Evolutionary conservation across 2,888 invertebrate species (phyloP).

Genomic region (Eilema caniola): DNA sequence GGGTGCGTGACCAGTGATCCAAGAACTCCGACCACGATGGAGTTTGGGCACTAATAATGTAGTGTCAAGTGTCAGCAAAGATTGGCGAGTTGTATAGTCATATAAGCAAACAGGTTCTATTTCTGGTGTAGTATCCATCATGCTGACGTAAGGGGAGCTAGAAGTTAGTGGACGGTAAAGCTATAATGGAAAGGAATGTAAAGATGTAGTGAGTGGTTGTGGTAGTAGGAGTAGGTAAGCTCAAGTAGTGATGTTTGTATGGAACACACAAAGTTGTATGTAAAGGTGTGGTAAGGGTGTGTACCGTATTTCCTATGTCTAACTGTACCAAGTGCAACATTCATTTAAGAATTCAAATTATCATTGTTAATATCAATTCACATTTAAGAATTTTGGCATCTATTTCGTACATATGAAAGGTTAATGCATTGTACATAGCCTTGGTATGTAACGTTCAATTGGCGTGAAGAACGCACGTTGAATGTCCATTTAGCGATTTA

Average conservation of each 20-base stretch:
- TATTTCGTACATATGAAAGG: background rate
- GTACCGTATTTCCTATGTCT: too few relatives aligned
- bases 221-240: background rate
- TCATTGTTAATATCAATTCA: too few relatives aligned
- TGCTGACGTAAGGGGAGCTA: conserved; percentile 31
- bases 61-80: conserved; percentile 43
- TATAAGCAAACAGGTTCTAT: conserved; percentile 51
- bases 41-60: conserved; percentile 23
- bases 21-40: conserved; percentile 35
- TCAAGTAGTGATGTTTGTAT: background rate
- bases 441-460: too few relatives aligned
- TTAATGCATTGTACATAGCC: too few relatives aligned
- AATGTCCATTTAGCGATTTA: background rate
- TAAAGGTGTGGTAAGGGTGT: too few relatives aligned
- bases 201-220: background rate
- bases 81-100: conserved; percentile 34
- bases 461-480: background rate
- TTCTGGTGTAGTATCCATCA: conserved; percentile 51
- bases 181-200: conserved; percentile 14
- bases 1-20: conserved; percentile 35
- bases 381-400: too few relatives aligned
- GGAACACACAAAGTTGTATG: too few relatives aligned
- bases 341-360: too few relatives aligned
- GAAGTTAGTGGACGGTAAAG: conserved; percentile 20
- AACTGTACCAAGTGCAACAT: too few relatives aligned